Conservation (phyloP, 2,888 invertebrate species). For the Aromia moschata region DNA sequence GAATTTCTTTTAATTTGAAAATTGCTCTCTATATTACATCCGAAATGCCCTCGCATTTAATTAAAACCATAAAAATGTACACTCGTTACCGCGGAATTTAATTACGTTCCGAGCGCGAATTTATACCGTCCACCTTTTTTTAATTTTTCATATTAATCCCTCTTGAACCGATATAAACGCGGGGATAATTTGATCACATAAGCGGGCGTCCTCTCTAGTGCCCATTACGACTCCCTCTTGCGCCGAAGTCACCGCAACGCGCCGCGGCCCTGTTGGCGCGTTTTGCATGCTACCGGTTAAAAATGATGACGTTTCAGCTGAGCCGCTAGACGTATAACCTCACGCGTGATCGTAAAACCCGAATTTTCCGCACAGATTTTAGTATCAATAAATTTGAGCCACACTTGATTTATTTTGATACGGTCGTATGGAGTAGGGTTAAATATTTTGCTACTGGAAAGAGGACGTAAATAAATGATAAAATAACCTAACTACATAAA, state of each 20-base stretch:
- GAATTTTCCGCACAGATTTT: constrained; percentile 12
- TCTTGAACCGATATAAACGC: constrained; percentile 9
- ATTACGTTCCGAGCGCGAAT: neutral
- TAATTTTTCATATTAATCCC: constrained; percentile 10
- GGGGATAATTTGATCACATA: constrained; percentile 13
- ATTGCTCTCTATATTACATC: no score
- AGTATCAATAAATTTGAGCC: constrained; percentile 3
- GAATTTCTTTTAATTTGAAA: no score
- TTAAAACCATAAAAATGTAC: neutral
- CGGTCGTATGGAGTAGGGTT: neutral
- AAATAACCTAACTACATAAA: no score
- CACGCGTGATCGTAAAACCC: constrained; percentile 6
- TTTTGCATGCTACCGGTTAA: neutral
- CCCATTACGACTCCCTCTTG: constrained; percentile 7
- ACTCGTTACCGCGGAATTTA: neutral
- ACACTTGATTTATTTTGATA: constrained; percentile 7
- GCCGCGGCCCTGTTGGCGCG: constrained; percentile 1
- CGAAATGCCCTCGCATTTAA: no score
- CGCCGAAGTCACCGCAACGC: neutral
- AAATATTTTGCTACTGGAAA: constrained; percentile 3
- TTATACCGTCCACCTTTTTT: neutral
- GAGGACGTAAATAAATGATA: no score
- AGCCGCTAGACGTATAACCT: constrained; percentile 9
- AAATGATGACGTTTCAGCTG: neutral
- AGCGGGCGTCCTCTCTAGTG: constrained; percentile 7